Evolutionary conservation across 2,113 vertebrate species (phyloP).

Genomic region (Trachemys scripta): DNA sequence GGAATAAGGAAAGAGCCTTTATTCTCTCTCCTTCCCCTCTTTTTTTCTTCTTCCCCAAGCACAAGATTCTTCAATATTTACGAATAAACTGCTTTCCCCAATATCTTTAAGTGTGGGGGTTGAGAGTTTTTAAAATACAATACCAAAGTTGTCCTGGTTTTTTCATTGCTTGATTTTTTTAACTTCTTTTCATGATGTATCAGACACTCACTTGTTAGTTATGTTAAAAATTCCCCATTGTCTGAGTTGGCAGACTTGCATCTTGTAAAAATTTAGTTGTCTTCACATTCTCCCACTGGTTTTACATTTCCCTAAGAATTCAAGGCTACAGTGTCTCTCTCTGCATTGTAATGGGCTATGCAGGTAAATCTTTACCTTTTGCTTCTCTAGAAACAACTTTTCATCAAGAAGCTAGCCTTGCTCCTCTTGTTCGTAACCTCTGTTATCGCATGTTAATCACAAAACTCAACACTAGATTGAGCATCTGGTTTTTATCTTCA

Average conservation of each 20-base stretch:
- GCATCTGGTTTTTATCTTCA: neutral
- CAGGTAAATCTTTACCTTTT: neutral
- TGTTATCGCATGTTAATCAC: neutral
- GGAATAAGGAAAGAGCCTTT: neutral
- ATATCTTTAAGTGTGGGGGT: slow-evolving; percentile 15
- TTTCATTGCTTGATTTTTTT: neutral
- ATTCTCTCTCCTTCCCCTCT: neutral
- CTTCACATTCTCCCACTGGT: neutral
- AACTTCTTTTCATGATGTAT: neutral
- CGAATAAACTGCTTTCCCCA: slow-evolving; percentile 1
- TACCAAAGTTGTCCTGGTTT: slow-evolving; percentile 35
- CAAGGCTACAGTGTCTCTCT: neutral
- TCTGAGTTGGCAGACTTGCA: neutral
- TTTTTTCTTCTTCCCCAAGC: neutral
- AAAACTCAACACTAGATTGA: neutral
- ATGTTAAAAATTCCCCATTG: neutral
- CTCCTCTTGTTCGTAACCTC: neutral
- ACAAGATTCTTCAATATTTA: slow-evolving; percentile 14
- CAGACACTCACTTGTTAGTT: neutral
- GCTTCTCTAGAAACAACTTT: neutral
- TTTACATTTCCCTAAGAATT: neutral
- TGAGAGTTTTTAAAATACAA: slow-evolving; percentile 45
- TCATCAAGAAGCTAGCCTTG: neutral
- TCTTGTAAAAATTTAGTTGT: neutral
- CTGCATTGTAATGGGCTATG: neutral